A percentile compares a stretch with the other conserved stretches of the same genome.
These are phyloP conservation scores for Ictidomys tridecemlineatus DNA, from an alignment of 2,113 vertebrate species.

Conservation along the genomic window DNA sequence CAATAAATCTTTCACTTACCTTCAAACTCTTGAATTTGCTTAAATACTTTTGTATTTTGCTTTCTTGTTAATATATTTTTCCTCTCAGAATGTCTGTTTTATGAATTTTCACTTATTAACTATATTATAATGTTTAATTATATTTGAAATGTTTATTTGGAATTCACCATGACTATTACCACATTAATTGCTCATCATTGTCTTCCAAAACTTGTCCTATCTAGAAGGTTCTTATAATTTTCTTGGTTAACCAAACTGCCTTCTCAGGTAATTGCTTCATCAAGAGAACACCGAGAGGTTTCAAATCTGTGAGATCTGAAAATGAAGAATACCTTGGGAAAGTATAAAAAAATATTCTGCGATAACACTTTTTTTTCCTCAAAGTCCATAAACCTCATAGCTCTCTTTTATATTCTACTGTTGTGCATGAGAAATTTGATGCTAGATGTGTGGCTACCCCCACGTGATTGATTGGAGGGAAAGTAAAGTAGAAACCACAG, in stretches of 20 bases:
- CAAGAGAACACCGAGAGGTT: background rate
- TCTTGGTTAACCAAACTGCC: background rate
- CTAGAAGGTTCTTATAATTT: background rate
- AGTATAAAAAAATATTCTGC: background rate
- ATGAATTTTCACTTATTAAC: background rate
- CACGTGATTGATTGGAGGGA: background rate
- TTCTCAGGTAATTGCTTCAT: conserved; percentile 14
- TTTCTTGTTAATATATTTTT: background rate
- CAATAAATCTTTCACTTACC: background rate
- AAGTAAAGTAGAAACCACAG: background rate
- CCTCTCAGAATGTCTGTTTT: background rate
- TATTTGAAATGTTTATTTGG: background rate
- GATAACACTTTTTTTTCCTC: background rate
- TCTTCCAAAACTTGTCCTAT: background rate
- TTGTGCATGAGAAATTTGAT: background rate
- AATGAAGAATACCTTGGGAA: background rate
- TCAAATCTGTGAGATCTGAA: background rate
- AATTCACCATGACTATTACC: background rate
- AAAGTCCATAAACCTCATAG: background rate
- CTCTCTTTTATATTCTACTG: background rate
- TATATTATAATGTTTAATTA: background rate
- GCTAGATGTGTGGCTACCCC: background rate
- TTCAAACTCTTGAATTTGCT: background rate
- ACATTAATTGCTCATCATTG: background rate
- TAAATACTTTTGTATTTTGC: no score